Evolutionary conservation across 2,113 vertebrate species (phyloP), one percentile per base, ranked within the genome.

Genomic region (Perca flavescens): DNA sequence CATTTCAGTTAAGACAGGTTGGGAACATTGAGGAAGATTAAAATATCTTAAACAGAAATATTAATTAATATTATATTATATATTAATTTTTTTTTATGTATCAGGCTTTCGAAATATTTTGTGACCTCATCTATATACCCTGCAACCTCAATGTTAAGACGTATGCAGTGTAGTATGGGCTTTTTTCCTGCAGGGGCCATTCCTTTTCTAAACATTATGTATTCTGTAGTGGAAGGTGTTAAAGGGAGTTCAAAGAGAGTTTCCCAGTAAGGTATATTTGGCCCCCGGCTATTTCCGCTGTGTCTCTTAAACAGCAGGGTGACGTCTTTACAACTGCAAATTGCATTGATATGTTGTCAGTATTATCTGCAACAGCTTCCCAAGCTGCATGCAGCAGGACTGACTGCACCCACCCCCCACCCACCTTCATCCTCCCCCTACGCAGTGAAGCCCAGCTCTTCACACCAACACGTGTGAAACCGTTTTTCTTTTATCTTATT

Each of bases 401-500:
- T 25, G 72, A 36, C 46, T 71, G n/a, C 58, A 21, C n/a, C 19
- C 11, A 21, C 0, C 11, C 3, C 50, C 28, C 61, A 46, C 74
- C 73, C 46, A 88, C 79, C 79, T 79, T 56, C 28, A 34, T 19
- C 43, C 22, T 19, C 5, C 61, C n/a, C 66, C 65, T 19, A 40
- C 28, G 17, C 77, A 49, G 28, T 22, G 63, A 61, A 56, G 43
- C 67, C 72, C 31, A 6, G 31, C 79, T 89, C 74, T 15, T 64
- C 79, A 47, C 11, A 75, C 79, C 71, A 31, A 74, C 78, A 34
- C 31, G 62, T 87, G 90, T 73, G 88, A 90, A 87, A 74, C 65
- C 72, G 70, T 53, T 69, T 47, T 69, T 71, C 88, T 91, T 86
- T 90, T 63, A 87, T 90, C 88, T 84, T 6, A 8, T 67, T 6